Conservation (phyloP, 2,888 invertebrate genomes). For the Gerris lacustris region DNA sequence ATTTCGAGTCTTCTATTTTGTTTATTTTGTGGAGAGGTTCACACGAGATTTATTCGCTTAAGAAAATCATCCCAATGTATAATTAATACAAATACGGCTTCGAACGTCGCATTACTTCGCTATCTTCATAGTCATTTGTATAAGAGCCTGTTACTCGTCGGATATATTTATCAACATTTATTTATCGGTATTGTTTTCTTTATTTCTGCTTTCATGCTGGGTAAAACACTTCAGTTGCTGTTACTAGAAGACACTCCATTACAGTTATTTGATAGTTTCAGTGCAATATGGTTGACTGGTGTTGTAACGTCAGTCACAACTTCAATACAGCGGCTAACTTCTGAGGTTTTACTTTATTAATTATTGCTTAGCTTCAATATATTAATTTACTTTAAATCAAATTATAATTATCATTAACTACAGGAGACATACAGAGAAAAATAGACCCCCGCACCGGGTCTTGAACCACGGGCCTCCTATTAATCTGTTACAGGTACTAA, state of each 20-base stretch:
- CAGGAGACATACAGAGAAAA: too few species aligned
- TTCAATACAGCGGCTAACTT: background rate
- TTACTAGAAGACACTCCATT: background rate
- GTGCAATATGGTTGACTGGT: background rate
- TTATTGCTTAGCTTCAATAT: too few species aligned
- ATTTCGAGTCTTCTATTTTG: background rate
- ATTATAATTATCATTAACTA: too few species aligned
- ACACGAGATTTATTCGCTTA: background rate
- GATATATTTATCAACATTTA: background rate
- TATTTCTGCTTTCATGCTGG: background rate
- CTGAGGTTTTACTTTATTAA: background rate
- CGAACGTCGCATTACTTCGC: background rate
- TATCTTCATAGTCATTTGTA: background rate
- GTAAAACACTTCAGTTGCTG: background rate
- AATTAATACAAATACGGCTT: background rate
- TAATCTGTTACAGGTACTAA: too few species aligned
- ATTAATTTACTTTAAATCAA: too few species aligned
- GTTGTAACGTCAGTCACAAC: background rate
- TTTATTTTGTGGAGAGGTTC: background rate
- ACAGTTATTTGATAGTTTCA: background rate
- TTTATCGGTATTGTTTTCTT: background rate
- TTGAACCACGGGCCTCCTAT: too few species aligned
- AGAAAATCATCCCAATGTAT: background rate
- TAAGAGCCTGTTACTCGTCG: background rate
- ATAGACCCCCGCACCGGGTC: too few species aligned